phyloP scores from a whole-genome alignment of 1,140 invertebrate species.

The Melipona quadrifasciata region DNA sequence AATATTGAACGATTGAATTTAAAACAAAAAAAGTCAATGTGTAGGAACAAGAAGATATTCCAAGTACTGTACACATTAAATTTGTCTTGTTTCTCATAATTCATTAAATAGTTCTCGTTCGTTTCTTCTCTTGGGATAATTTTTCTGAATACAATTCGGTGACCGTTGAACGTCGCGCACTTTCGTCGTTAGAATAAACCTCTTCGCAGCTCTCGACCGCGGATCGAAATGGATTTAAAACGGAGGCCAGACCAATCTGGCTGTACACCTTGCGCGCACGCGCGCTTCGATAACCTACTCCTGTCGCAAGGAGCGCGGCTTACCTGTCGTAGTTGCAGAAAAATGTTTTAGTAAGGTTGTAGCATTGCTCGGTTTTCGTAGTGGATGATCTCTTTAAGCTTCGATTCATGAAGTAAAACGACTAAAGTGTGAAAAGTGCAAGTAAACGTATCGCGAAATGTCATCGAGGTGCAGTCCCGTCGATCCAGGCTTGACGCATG shows the following conservation, averaged over 20 bases:
- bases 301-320: slow-evolving; percentile 21
- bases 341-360: slow-evolving; percentile 17
- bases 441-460: not conserved
- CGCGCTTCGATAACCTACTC: slow-evolving; percentile 34
- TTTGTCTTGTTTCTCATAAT: not conserved
- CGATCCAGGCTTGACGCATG: too few relatives aligned
- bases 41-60: not conserved
- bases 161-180: not conserved
- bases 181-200: not conserved
- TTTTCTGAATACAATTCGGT: not conserved
- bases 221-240: slow-evolving; percentile 52
- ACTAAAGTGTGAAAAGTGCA: not conserved
- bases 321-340: slow-evolving; percentile 18
- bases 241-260: slow-evolving; percentile 11
- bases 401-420: not conserved
- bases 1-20: not conserved
- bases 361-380: not conserved
- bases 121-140: too few relatives aligned
- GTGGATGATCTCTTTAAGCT: not conserved
- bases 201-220: not conserved
- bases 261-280: not conserved
- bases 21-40: not conserved
- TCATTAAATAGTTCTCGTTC: too few relatives aligned
- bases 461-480: too few relatives aligned
- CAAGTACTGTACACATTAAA: not conserved